Base-by-base conservation (phyloP, 2,797 vertebrate genomes). In the Clarias laeviceps region DNA sequence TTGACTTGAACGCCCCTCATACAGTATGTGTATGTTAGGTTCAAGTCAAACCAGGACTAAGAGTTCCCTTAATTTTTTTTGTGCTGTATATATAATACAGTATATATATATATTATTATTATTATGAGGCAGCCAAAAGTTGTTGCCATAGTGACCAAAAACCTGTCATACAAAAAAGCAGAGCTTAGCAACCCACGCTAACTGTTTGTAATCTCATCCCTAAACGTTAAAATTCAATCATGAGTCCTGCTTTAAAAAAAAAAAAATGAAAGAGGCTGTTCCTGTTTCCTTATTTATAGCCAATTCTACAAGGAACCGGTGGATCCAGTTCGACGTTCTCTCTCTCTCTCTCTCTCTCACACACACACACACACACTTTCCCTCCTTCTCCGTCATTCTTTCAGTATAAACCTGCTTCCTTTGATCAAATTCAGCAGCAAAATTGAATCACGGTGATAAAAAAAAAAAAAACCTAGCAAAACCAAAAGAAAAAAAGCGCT, bases 241-340 rank as follows among this genome's bases (percentile, higher is more conserved):
- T 87, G 86, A 86, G 78, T 20, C 88, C 92, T 92, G 91, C 90
- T 92, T 91, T 89, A 50, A 50, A 11, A 11, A 50, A 62, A 7
- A 22, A 18, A 61, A 62, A 84, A 74, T 61, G 92, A 92, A 90
- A 92, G 90, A 93, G 92, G 93, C 94, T 94, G 94, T 94, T 93
- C 93, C 92, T 93, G 92, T 92, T 90, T 93, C 90, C 91, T 91
- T 88, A 90, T 91, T 92, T 94, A 93, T 94, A 94, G 94, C 93
- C 91, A 94, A 97, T 97, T 97, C 94, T 94, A n/a, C 94, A 95
- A 96, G 95, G 96, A 99, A 98, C 97, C 97, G 97, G 98, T 98
- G 97, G 95, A 97, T 99, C 97, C 97, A 98, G 97, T 99, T 98
- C 97, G 95, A 94, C 93, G 94, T 94, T 95, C 95, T 95, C 95